Evolutionary conservation across 2,113 vertebrate genomes (phyloP).

Genomic region (Oncorhynchus masou): DNA sequence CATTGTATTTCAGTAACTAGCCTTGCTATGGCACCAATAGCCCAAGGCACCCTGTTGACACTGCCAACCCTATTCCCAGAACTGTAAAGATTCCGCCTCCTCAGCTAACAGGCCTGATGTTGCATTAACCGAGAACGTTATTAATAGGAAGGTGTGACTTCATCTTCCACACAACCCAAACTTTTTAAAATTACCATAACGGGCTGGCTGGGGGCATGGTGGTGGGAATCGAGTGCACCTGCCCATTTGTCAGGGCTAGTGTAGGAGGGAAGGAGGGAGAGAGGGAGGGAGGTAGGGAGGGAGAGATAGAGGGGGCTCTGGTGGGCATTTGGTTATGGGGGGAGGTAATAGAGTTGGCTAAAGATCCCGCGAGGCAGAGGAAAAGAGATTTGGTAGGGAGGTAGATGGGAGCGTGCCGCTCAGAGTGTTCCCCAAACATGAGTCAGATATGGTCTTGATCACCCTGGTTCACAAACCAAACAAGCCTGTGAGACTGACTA

Average conservation of each 20-base stretch:
- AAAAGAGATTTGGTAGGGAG: background rate
- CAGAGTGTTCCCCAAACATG: background rate
- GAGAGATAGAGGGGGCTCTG: background rate
- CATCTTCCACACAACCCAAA: constrained; percentile 49
- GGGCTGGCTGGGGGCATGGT: background rate
- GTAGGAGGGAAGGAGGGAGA: background rate
- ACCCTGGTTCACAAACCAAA: too few species aligned
- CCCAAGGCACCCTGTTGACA: background rate
- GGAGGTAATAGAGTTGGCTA: constrained; percentile 17
- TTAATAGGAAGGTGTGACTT: constrained; percentile 59
- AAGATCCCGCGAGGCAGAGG: constrained; percentile 4
- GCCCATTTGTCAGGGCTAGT: background rate
- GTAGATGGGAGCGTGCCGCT: background rate
- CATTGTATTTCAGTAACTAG: background rate
- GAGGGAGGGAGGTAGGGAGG: background rate
- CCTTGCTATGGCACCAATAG: background rate
- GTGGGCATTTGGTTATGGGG: background rate
- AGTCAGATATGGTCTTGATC: background rate
- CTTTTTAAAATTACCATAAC: background rate
- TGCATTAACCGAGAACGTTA: constrained; percentile 53
- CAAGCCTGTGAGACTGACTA: too few species aligned
- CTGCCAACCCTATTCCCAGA: background rate
- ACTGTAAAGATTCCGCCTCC: constrained; percentile 24
- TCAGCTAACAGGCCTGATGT: constrained; percentile 27
- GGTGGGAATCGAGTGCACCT: background rate